These are phyloP conservation scores for Dolichomitus sp. DNA, from an alignment of 2,888 invertebrate species.

Conservation along the genomic window DNA sequence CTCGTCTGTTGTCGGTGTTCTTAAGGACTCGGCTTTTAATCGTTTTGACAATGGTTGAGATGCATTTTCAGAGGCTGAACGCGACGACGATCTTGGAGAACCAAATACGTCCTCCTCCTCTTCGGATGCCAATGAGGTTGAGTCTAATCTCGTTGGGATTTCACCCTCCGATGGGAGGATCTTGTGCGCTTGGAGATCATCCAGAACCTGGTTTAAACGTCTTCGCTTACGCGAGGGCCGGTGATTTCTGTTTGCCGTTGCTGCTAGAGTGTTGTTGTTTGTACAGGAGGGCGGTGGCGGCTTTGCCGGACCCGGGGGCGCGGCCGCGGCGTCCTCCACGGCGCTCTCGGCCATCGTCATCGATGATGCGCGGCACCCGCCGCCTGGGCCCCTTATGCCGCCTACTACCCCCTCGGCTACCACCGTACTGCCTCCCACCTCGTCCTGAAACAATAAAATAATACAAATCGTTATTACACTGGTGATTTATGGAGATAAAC, in stretches of 20 bases:
- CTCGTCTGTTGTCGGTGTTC: slow-evolving; percentile 85
- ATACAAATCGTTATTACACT: not conserved
- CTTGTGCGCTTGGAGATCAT: slow-evolving; percentile 89
- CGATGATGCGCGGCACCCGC: slow-evolving; percentile 86
- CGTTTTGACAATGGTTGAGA: slow-evolving; percentile 82
- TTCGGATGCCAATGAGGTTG: slow-evolving; percentile 74
- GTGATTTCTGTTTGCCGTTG: slow-evolving; percentile 89
- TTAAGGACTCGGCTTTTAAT: slow-evolving; percentile 84
- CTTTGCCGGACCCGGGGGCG: slow-evolving; percentile 87
- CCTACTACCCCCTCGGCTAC: slow-evolving; percentile 84
- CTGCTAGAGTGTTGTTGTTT: slow-evolving; percentile 89
- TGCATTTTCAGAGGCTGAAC: slow-evolving; percentile 59
- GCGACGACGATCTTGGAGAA: slow-evolving; percentile 82
- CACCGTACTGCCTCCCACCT: slow-evolving; percentile 84
- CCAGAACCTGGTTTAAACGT: slow-evolving; percentile 93
- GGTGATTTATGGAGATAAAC: not conserved
- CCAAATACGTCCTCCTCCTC: slow-evolving; percentile 83
- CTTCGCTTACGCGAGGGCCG: slow-evolving; percentile 91
- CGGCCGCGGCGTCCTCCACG: slow-evolving; percentile 89
- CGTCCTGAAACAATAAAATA: slow-evolving; percentile 79
- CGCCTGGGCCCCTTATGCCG: slow-evolving; percentile 86
- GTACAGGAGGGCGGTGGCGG: slow-evolving; percentile 86
- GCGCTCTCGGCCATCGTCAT: slow-evolving; percentile 93
- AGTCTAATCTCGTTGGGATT: slow-evolving; percentile 70
- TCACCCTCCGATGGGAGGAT: slow-evolving; percentile 70